These are phyloP conservation scores for Vanacampus margaritifer DNA, from an alignment of 2,113 vertebrate species.

Conservation along the genomic window DNA sequence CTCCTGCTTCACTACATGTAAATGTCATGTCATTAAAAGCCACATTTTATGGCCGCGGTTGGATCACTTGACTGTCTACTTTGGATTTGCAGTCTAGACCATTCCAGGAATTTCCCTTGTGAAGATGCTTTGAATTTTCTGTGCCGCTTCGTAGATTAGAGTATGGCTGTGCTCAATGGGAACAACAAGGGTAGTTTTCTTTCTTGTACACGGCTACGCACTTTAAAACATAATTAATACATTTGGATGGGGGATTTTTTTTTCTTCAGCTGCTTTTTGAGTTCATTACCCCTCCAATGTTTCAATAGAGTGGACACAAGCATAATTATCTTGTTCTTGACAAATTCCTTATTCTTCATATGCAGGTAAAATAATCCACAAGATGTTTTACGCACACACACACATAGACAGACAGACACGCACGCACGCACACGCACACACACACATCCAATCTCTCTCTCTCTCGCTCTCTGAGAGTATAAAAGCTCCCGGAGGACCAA, in stretches of 20 bases:
- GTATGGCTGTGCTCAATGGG: background rate
- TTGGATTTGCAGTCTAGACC: background rate
- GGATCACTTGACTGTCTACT: background rate
- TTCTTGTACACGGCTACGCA: background rate
- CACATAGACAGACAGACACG: slow-evolving; percentile 7
- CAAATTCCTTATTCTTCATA: background rate
- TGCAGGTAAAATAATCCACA: background rate
- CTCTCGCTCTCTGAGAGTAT: slow-evolving; percentile 37
- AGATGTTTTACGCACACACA: slow-evolving; percentile 1
- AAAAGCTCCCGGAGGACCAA: slow-evolving; percentile 61
- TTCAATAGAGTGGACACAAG: background rate
- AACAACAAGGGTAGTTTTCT: background rate
- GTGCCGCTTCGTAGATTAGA: background rate
- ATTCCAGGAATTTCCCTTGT: background rate
- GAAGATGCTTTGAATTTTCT: background rate
- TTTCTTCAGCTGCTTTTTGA: background rate
- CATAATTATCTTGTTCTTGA: background rate
- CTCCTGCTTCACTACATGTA: background rate
- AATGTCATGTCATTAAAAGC: slow-evolving; percentile 8
- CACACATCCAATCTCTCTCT: slow-evolving; percentile 22
- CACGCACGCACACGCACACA: slow-evolving; percentile 3
- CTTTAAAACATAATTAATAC: background rate
- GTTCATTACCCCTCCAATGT: background rate
- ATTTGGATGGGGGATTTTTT: background rate
- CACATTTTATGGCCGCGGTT: slow-evolving; percentile 1